Conservation (phyloP, 2,113 vertebrate genomes). For the Nerophis lumbriciformis region DNA sequence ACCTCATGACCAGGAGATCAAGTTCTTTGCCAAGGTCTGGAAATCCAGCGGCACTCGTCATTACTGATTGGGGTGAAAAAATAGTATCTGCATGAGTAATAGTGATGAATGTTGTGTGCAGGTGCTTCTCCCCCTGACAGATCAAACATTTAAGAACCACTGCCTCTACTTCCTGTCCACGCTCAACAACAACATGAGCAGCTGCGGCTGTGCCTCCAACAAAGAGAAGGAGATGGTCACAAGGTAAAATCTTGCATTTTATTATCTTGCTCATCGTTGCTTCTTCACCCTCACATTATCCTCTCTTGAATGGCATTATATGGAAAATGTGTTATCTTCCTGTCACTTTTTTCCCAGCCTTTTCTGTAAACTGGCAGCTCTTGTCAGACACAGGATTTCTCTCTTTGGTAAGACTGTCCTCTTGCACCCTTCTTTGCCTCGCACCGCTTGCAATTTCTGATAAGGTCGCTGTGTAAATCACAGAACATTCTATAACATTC, state of each 20-base stretch:
- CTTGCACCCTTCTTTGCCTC: conserved; percentile 7
- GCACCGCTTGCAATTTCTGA: no score
- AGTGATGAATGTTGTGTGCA: conserved; percentile 40
- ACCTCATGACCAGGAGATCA: conserved; percentile 95
- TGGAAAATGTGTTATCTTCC: conserved; percentile 12
- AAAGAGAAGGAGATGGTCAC: conserved; percentile 98
- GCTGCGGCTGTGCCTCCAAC: conserved; percentile 92
- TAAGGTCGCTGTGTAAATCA: no score
- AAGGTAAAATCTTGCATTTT: conserved; percentile 71
- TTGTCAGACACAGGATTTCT: conserved; percentile 98
- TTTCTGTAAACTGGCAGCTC: conserved; percentile 97
- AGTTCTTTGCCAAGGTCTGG: conserved; percentile 97
- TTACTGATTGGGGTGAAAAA: neutral
- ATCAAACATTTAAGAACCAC: conserved; percentile 96
- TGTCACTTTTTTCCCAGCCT: conserved; percentile 73
- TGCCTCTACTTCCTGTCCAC: conserved; percentile 93
- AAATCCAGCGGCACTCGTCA: neutral
- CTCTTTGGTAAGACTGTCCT: conserved; percentile 87
- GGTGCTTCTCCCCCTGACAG: conserved; percentile 88
- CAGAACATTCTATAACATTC: no score
- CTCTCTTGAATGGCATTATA: neutral
- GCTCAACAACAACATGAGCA: conserved; percentile 85
- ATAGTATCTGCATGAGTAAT: neutral
- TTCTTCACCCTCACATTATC: no score
- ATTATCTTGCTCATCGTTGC: no score